These are phyloP conservation scores for Eustalomyia histrio DNA, from an alignment of 2,888 invertebrate species.

Conservation along the genomic window DNA sequence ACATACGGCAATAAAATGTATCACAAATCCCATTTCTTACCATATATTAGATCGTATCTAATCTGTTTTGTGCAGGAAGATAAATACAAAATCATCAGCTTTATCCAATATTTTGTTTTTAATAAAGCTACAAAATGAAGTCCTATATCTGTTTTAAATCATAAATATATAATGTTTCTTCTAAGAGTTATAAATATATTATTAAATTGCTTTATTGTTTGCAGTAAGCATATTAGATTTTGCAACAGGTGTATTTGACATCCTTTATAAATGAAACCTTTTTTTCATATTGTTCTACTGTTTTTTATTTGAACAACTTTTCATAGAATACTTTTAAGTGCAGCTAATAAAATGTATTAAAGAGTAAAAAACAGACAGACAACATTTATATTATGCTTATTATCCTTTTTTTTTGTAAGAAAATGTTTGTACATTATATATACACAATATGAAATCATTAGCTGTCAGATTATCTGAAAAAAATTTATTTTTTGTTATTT, in stretches of 20 bases:
- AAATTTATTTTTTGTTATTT: conserved; percentile 7
- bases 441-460: conserved; percentile 25
- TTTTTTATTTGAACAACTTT: background rate
- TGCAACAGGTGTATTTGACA: conserved; percentile 50
- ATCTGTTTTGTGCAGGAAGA: too few species aligned
- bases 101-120: too few species aligned
- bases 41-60: too few species aligned
- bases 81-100: too few species aligned
- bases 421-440: background rate
- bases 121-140: too few species aligned
- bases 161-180: too few species aligned
- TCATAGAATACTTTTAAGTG: background rate
- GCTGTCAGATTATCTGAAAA: conserved; percentile 31
- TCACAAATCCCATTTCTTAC: too few species aligned
- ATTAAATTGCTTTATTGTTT: conserved; percentile 16
- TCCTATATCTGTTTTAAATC: too few species aligned
- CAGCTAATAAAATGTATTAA: conserved; percentile 12
- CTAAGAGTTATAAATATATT: too few species aligned
- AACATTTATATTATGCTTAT: conserved; percentile 18
- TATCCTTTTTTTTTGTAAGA: background rate
- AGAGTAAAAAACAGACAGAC: conserved; percentile 5
- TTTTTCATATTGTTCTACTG: background rate
- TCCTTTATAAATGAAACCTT: conserved; percentile 17
- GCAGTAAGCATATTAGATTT: background rate
- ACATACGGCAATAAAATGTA: too few species aligned